These are phyloP conservation scores for Drosophila testacea DNA, from an alignment of 2,888 invertebrate genomes.

Conservation along the genomic window DNA sequence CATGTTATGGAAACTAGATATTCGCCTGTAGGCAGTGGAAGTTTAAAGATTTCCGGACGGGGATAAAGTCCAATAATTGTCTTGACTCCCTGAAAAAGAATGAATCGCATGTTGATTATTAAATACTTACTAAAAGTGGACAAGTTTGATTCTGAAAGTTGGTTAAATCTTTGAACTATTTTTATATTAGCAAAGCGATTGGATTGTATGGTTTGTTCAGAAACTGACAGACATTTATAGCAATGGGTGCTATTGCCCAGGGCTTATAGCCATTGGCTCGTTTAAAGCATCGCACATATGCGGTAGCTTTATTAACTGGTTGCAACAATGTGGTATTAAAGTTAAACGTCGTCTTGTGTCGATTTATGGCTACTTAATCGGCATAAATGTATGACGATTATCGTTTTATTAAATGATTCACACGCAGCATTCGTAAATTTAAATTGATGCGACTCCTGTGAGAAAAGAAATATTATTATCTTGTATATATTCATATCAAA, in stretches of 20 bases:
- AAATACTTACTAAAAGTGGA: background rate
- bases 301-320: background rate
- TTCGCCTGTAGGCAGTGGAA: background rate
- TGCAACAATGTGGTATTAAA: background rate
- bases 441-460: background rate
- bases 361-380: background rate
- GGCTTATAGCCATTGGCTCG: background rate
- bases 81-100: background rate
- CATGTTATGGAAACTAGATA: background rate
- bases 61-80: background rate
- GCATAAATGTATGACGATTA: constrained; percentile 2
- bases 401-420: constrained; percentile 2
- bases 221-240: background rate
- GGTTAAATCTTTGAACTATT: background rate
- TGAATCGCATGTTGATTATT: too few species aligned
- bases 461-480: background rate
- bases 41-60: background rate
- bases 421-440: constrained; percentile 6
- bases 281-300: background rate
- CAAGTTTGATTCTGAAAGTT: constrained; percentile 2
- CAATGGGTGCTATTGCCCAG: background rate
- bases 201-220: background rate
- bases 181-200: background rate
- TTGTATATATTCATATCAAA: background rate
- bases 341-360: background rate